Evolutionary conservation across 53 echinoderm and acorn worm species (phyloP).

Genomic region (Antedon mediterranea): DNA sequence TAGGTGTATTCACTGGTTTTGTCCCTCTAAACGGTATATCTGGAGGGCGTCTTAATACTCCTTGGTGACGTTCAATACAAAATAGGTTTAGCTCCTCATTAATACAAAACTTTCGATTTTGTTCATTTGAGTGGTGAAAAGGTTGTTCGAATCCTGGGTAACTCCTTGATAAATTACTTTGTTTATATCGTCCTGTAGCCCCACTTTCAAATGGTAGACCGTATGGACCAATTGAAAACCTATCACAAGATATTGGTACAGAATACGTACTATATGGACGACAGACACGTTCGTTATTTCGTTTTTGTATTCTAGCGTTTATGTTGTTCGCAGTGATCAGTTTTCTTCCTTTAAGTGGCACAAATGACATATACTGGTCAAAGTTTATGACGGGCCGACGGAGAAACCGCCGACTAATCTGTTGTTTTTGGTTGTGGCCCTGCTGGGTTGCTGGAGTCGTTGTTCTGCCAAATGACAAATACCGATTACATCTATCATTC

Average conservation of each 20-base stretch:
- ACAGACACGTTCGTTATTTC: background rate
- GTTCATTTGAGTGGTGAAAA: background rate
- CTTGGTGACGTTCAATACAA: background rate
- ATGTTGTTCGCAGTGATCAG: background rate
- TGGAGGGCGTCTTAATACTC: background rate
- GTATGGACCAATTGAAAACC: background rate
- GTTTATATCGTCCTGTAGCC: background rate
- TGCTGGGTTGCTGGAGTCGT: background rate
- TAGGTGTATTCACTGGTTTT: background rate
- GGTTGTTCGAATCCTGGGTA: background rate
- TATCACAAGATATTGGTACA: background rate
- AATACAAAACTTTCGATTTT: background rate
- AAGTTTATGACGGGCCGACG: background rate
- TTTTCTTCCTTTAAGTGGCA: background rate
- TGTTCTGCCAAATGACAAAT: background rate
- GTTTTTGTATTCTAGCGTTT: background rate
- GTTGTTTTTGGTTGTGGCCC: background rate
- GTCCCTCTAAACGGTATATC: background rate
- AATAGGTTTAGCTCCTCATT: background rate
- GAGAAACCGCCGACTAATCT: background rate
- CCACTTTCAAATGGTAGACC: background rate
- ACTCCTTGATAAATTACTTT: background rate
- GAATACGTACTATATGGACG: background rate
- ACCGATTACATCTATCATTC: background rate
- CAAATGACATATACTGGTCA: background rate